Evolutionary conservation across 2,797 vertebrate genomes (phyloP).

Genomic region (Malacoraja senta): DNA sequence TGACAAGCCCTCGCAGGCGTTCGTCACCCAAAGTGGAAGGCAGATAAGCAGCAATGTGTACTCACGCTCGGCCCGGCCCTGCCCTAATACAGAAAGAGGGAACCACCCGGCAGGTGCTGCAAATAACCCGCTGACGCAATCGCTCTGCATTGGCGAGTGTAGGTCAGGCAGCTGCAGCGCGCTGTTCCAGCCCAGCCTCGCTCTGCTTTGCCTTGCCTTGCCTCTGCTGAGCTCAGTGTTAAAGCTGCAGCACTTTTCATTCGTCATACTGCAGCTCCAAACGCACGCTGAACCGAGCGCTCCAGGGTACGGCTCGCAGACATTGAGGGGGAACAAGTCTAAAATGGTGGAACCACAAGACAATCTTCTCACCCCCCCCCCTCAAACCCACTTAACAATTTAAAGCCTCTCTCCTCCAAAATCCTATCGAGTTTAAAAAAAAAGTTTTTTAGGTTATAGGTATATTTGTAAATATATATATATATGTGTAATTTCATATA

Average conservation of each 20-base stretch:
- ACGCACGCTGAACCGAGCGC: neutral
- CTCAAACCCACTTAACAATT: neutral
- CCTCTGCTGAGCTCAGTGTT: neutral
- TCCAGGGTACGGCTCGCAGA: neutral
- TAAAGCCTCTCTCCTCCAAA: neutral
- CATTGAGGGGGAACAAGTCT: neutral
- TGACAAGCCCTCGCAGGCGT: neutral
- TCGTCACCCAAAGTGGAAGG: neutral
- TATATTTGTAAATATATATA: too few species aligned
- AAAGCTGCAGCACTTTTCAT: slow-evolving; percentile 7
- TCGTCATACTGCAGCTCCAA: neutral
- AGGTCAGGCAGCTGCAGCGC: slow-evolving; percentile 17
- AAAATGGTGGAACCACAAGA: neutral
- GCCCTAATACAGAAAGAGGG: slow-evolving; percentile 23
- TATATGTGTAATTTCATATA: too few species aligned
- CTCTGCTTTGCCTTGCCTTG: neutral
- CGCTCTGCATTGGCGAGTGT: neutral
- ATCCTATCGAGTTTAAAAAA: too few species aligned
- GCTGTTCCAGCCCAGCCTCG: neutral
- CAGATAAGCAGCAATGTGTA: neutral
- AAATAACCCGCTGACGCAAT: slow-evolving; percentile 27
- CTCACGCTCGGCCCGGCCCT: slow-evolving; percentile 1
- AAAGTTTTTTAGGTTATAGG: too few species aligned
- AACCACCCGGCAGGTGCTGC: slow-evolving; percentile 6
- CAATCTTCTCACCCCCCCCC: neutral